Conservation (phyloP, 1,140 invertebrate species). For the Plutomurus gul region DNA sequence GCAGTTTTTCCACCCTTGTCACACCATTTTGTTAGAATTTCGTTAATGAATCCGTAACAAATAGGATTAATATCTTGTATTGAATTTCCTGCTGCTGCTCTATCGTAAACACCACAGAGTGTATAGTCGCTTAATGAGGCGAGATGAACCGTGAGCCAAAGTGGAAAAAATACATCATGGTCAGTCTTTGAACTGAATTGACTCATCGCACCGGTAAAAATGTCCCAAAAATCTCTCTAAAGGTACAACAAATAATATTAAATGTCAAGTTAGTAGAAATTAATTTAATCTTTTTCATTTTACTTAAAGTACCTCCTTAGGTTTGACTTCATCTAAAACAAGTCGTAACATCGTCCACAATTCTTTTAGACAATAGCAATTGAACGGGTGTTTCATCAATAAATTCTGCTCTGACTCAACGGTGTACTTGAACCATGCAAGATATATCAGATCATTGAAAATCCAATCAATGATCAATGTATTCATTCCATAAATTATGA, state of each 20-base stretch:
- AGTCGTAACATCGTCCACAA: conserved; percentile 51
- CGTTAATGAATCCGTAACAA: background rate
- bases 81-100: background rate
- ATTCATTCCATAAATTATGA: conserved; percentile 44
- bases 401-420: conserved; percentile 43
- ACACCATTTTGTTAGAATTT: background rate
- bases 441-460: conserved; percentile 16
- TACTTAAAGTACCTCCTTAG: background rate
- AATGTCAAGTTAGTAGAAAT: background rate
- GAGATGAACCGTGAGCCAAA: conserved; percentile 33
- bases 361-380: conserved; percentile 50
- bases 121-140: conserved; percentile 33
- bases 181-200: background rate
- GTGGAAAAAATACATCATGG: background rate
- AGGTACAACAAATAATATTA: background rate
- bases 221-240: conserved; percentile 35
- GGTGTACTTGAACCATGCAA: conserved; percentile 43
- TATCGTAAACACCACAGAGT: background rate
- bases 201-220: background rate
- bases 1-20: conserved; percentile 7
- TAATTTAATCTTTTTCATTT: background rate
- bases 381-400: conserved; percentile 46
- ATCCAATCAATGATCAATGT: conserved; percentile 32
- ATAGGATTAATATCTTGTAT: background rate
- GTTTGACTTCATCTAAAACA: conserved; percentile 37